Conservation (phyloP, 1,140 invertebrate species). For the Heliconius eleuchia region DNA sequence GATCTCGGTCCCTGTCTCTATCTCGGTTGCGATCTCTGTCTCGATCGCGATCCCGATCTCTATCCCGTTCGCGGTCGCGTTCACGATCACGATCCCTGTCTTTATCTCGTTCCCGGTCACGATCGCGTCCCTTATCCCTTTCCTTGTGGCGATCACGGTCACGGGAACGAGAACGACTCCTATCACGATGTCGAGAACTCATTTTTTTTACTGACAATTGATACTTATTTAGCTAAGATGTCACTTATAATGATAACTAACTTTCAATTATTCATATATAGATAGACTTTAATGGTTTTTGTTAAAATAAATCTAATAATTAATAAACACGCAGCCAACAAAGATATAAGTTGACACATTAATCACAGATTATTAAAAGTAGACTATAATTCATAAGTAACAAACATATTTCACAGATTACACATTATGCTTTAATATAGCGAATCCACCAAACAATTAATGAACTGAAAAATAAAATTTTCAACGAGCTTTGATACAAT, state of each 20-base stretch:
- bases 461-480: too few species aligned
- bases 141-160: constrained; percentile 63
- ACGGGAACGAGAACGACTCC: constrained; percentile 55
- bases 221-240: background rate
- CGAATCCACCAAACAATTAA: too few species aligned
- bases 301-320: background rate
- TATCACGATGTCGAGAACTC: constrained; percentile 78
- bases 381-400: background rate
- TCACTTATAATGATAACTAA: background rate
- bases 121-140: constrained; percentile 74
- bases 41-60: constrained; percentile 76
- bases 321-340: constrained; percentile 11
- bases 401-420: background rate
- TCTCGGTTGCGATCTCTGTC: constrained; percentile 39
- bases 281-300: background rate
- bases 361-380: background rate
- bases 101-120: constrained; percentile 49
- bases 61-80: constrained; percentile 53
- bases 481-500: too few species aligned
- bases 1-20: background rate
- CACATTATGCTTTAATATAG: too few species aligned
- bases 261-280: background rate
- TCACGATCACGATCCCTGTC: constrained; percentile 70
- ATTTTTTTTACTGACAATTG: constrained; percentile 40
- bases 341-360: constrained; percentile 6